Percentiles rank a stretch among this genome's conserved stretches.
Evolutionary conservation across 2,888 invertebrate species (phyloP).

Genomic region (Celastrina argiolus): DNA sequence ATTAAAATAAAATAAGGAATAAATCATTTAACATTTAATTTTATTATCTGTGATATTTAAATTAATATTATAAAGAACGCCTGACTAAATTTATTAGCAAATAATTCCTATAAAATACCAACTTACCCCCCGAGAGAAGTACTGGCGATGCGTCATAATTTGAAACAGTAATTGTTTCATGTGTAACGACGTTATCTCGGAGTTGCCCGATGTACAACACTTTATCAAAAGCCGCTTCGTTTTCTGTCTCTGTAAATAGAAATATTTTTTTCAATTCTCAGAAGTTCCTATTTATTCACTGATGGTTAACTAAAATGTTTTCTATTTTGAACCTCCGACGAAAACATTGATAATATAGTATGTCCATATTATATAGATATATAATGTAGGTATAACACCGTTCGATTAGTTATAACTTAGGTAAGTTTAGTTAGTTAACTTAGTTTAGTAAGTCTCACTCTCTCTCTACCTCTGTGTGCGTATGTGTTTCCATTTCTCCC

Average conservation of each 20-base stretch:
- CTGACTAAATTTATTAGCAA: background rate
- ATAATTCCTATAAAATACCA: background rate
- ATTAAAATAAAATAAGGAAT: too few relatives aligned
- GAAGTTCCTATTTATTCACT: background rate
- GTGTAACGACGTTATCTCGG: constrained; percentile 41
- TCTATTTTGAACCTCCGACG: too few relatives aligned
- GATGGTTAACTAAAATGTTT: background rate
- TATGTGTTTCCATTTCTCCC: too few relatives aligned
- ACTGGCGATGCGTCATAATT: constrained; percentile 45
- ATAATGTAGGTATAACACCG: too few relatives aligned
- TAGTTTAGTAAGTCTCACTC: too few relatives aligned
- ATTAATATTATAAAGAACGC: background rate
- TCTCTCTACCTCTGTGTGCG: too few relatives aligned
- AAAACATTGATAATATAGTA: too few relatives aligned
- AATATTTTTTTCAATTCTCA: background rate
- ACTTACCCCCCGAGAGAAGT: constrained; percentile 50
- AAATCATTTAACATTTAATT: too few relatives aligned
- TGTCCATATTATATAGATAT: too few relatives aligned
- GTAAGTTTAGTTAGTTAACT: too few relatives aligned
- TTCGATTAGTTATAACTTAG: too few relatives aligned
- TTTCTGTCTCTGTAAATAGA: constrained; percentile 19
- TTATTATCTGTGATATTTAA: background rate
- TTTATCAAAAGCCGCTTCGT: constrained; percentile 48
- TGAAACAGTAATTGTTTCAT: constrained; percentile 49
- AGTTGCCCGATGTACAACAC: constrained; percentile 51